Conservation (phyloP, 2,113 vertebrate species). For the Balaeniceps rex region DNA sequence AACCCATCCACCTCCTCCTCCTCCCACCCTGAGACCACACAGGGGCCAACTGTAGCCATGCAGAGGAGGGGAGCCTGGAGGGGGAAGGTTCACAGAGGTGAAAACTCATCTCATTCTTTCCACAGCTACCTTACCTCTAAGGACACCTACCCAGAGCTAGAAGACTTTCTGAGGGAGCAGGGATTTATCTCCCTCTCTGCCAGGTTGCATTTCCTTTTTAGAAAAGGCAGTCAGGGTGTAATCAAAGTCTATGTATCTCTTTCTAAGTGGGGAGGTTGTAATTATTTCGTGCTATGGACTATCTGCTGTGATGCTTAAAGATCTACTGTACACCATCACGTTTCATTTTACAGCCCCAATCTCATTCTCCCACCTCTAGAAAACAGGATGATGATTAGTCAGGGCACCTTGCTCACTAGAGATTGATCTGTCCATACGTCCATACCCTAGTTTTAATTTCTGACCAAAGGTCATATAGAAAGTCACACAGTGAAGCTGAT, state of each 20-base stretch:
- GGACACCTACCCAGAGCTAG: not conserved
- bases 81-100: not conserved
- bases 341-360: not conserved
- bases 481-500: not conserved
- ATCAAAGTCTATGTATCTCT: not conserved
- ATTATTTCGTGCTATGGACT: not conserved
- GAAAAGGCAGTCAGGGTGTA: not conserved
- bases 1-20: not conserved
- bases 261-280: not conserved
- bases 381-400: not conserved
- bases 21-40: not conserved
- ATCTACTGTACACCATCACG: not conserved
- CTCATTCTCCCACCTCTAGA: not conserved
- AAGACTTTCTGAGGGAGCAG: not conserved
- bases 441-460: not conserved
- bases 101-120: not conserved
- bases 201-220: not conserved
- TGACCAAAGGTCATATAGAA: not conserved
- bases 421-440: not conserved
- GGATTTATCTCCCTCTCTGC: not conserved
- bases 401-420: not conserved
- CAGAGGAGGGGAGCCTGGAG: not conserved
- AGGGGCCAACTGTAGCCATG: not conserved
- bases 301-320: not conserved
- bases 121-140: not conserved